These are phyloP conservation scores for Petrocephalus microphthalmus DNA, from an alignment of 2,113 vertebrate species.

Conservation along the genomic window DNA sequence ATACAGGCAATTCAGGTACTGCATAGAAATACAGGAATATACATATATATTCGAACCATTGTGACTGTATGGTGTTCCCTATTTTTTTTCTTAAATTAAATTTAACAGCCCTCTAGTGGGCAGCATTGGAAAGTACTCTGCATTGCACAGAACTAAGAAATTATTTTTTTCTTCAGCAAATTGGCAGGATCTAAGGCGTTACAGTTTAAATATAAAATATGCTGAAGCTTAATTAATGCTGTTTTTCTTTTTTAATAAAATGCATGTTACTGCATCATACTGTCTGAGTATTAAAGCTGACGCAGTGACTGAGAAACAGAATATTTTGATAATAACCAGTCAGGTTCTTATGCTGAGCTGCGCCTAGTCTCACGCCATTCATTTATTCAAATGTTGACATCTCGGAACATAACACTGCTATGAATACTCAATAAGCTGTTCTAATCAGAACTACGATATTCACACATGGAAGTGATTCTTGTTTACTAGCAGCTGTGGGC, in stretches of 20 bases:
- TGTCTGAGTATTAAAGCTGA: neutral
- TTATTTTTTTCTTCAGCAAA: neutral
- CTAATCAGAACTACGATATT: neutral
- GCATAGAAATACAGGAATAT: neutral
- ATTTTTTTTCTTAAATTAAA: neutral
- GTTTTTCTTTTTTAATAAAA: neutral
- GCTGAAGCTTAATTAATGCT: neutral
- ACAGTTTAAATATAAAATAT: neutral
- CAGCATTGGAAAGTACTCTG: neutral
- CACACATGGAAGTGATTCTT: neutral
- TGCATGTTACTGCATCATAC: neutral
- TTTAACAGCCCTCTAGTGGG: neutral
- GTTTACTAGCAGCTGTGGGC: neutral
- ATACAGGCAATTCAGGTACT: neutral
- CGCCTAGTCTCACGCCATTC: neutral
- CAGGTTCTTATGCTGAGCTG: neutral
- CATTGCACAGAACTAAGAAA: neutral
- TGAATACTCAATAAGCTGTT: neutral
- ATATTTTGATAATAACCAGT: neutral
- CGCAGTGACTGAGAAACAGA: neutral
- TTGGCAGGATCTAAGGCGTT: neutral
- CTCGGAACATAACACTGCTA: neutral
- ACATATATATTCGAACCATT: neutral
- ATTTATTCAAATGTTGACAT: constrained; percentile 4
- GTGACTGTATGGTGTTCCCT: neutral